phyloP scores from a whole-genome alignment of 1,140 invertebrate genomes.

The Eriocheir sinensis region DNA sequence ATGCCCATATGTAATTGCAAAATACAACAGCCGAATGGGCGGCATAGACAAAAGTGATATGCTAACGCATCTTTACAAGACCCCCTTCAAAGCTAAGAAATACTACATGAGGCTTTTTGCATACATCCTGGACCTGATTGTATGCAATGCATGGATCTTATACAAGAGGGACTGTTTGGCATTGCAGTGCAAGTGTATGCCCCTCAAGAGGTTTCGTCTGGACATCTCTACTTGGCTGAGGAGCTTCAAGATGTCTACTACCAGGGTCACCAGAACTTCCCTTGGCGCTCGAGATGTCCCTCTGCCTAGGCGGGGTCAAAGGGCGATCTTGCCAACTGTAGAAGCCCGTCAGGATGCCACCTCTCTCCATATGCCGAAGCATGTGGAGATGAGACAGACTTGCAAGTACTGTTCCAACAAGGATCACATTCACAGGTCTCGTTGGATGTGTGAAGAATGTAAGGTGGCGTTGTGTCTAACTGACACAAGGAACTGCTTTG shows the following conservation, averaged over 20 bases:
- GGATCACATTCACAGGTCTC: background rate
- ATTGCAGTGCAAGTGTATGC: background rate
- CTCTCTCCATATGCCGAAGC: background rate
- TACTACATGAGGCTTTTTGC: conserved; percentile 60
- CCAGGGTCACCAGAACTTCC: conserved; percentile 1
- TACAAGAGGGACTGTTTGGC: conserved; percentile 63
- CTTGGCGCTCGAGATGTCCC: background rate
- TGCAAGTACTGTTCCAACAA: background rate
- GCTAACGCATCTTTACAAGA: conserved; percentile 70
- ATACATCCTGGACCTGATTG: conserved; percentile 47
- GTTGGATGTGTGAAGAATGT: background rate
- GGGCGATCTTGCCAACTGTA: background rate
- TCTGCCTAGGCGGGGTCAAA: background rate
- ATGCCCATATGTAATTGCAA: conserved; percentile 79
- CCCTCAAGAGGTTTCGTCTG: conserved; percentile 16
- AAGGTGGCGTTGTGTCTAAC: too few relatives aligned
- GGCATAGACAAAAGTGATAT: conserved; percentile 75
- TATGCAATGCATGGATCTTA: conserved; percentile 53
- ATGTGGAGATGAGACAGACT: conserved; percentile 23
- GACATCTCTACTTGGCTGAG: background rate
- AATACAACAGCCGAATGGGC: conserved; percentile 80
- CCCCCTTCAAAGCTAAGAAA: conserved; percentile 39
- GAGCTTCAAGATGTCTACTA: background rate
- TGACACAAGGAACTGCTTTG: too few relatives aligned
- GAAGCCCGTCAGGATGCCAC: background rate